These are phyloP conservation scores for Lasioglossum baleicum DNA, from an alignment of 1,140 invertebrate species.

Conservation along the genomic window DNA sequence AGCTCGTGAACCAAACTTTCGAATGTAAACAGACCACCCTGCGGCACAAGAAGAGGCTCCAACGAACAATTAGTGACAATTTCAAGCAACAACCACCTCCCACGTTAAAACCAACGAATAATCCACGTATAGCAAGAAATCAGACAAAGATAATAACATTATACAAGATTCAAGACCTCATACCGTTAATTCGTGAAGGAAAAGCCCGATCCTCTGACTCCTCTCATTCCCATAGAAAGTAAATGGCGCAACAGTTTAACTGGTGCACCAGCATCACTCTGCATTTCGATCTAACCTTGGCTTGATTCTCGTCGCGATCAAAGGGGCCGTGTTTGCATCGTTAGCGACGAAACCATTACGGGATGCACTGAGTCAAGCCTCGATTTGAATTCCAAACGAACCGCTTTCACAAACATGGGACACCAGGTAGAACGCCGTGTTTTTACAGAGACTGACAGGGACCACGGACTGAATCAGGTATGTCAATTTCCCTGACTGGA, in stretches of 20 bases:
- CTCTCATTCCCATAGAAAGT: not conserved
- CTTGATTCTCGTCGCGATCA: conserved; percentile 15
- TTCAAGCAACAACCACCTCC: not conserved
- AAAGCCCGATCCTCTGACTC: not conserved
- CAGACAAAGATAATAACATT: not conserved
- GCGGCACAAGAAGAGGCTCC: not conserved
- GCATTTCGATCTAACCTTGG: conserved; percentile 22
- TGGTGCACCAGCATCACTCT: not conserved
- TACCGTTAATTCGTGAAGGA: too few species aligned
- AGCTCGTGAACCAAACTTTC: not conserved
- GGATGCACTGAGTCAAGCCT: not conserved
- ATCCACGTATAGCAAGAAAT: too few species aligned
- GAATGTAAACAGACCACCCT: not conserved
- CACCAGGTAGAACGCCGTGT: too few species aligned
- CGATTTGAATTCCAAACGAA: not conserved
- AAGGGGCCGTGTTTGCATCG: not conserved
- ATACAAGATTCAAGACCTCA: not conserved
- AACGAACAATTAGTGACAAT: not conserved
- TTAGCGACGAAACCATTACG: not conserved
- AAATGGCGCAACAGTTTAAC: conserved; percentile 15
- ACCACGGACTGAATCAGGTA: too few species aligned
- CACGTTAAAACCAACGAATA: not conserved
- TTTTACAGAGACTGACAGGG: too few species aligned
- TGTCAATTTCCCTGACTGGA: too few species aligned
- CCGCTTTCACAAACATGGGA: not conserved